phyloP scores from a whole-genome alignment of 2,797 vertebrate species.

The Xenentodon cancila region DNA sequence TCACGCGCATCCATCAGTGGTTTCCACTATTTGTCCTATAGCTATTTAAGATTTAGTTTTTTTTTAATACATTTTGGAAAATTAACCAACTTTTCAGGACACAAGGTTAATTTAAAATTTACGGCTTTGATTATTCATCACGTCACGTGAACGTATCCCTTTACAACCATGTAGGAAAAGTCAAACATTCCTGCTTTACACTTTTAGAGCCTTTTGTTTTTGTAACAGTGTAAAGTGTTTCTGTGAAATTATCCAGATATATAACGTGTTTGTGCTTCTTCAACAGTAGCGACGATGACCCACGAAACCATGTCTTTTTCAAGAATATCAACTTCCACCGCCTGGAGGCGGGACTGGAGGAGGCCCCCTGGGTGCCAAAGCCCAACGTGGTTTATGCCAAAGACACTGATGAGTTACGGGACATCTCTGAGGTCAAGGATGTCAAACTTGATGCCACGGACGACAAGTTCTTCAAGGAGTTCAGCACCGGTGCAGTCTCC shows the following conservation, averaged over 20 bases:
- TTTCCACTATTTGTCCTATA: no score
- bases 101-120: no score
- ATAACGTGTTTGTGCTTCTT: neutral
- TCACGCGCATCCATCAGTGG: no score
- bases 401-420: conserved; percentile 80
- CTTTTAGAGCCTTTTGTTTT: no score
- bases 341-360: conserved; percentile 86
- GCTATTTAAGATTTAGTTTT: no score
- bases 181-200: no score
- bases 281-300: conserved; percentile 80
- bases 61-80: no score
- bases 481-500: conserved; percentile 88
- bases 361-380: conserved; percentile 89
- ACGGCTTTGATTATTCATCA: no score
- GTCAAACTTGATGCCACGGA: conserved; percentile 85
- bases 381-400: conserved; percentile 89
- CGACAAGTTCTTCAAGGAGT: conserved; percentile 86
- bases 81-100: no score
- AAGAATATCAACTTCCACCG: conserved; percentile 86
- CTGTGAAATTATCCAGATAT: neutral
- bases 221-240: neutral
- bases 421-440: conserved; percentile 83
- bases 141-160: no score
- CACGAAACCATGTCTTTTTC: conserved; percentile 87
- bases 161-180: no score